A percentile compares a stretch with the other conserved stretches of the same genome.
phyloP scores from a whole-genome alignment of 92 coral and sea anemone species.

The Zoanthus gigantus region DNA sequence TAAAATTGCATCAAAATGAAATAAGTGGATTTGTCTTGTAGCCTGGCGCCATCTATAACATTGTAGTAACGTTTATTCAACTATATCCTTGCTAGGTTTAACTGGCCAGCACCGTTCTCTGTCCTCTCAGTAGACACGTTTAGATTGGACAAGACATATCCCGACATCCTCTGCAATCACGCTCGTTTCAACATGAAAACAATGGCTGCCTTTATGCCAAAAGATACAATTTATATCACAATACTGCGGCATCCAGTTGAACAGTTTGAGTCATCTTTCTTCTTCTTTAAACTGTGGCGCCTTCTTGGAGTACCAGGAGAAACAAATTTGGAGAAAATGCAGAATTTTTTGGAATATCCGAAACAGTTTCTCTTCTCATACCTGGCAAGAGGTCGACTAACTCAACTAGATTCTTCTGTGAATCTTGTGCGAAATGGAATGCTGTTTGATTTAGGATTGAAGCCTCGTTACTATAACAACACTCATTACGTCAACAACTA shows the following conservation, averaged over 20 bases:
- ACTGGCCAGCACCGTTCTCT: conserved; percentile 37
- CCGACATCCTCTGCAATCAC: conserved; percentile 83
- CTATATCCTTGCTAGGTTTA: not conserved
- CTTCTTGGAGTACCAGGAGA: conserved; percentile 32
- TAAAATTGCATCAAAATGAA: not conserved
- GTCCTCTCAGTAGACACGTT: conserved; percentile 43
- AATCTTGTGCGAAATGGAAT: conserved; percentile 67
- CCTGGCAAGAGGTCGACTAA: not conserved
- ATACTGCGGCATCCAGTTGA: conserved; percentile 71
- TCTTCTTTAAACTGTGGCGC: conserved; percentile 57
- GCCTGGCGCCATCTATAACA: not conserved
- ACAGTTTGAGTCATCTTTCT: conserved; percentile 77
- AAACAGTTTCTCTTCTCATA: conserved; percentile 5
- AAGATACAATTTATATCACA: conserved; percentile 64
- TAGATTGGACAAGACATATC: conserved; percentile 34
- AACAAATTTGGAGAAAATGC: conserved; percentile 22
- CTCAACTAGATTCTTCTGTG: conserved; percentile 3
- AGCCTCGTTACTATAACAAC: conserved; percentile 55
- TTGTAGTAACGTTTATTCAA: not conserved
- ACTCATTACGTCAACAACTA: conserved; percentile 44
- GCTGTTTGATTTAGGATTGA: conserved; percentile 80
- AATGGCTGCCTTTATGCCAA: conserved; percentile 69
- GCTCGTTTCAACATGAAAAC: conserved; percentile 75
- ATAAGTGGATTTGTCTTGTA: not conserved
- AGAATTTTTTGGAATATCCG: conserved; percentile 25